Base-by-base conservation (phyloP, 35 echinoderm and acorn worm genomes). In the Chiridota heheva region DNA sequence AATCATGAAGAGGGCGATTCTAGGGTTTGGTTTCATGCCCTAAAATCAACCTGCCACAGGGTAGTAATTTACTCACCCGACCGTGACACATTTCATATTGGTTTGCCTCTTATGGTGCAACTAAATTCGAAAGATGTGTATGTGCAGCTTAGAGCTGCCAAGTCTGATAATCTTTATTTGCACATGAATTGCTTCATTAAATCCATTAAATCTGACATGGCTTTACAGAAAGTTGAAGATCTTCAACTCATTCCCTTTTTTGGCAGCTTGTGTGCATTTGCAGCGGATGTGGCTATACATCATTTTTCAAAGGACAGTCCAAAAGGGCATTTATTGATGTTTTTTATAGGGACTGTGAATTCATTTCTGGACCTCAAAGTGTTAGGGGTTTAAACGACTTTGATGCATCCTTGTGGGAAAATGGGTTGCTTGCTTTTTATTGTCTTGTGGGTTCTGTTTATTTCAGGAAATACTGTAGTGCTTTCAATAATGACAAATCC, bases 221-320 rank as follows among this genome's bases (percentile, higher is more conserved):
- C 29, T 42, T 42, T 83, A 22, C 45, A 68, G 62, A 55, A 47
- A 44, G 43, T 55, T 51, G 27, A 30, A 10, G 6, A 22, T n/a
- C 28, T n/a, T n/a, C 41, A 0, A 8, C 40, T 16, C 17, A 30
- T 73, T 4, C 44, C 42, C 67, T 42, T 20, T 68, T 31, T 41
- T 64, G 5, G 8, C 61, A 67, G 42, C 44, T 36, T 6, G 26
- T 82, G 4, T 82, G 40, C 28, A 39, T 68, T 22, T 2, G 26
- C 22, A 67, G 60, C 32, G 78, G 78, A 28, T 82, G 78, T 82
- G 78, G 68, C 36, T 82, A 47, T 46, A 43, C 51, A 35, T 82
- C 78, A 37, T 83, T 55, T 71, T 83, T 83, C 6, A 43, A 24
- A 18, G 44, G 65, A 5, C 70, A 69, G 12, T 49, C 44, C 2